Evolutionary conservation across 2,888 invertebrate genomes (phyloP), one percentile per base, ranked within the genome.

Genomic region (Phania funesta): DNA sequence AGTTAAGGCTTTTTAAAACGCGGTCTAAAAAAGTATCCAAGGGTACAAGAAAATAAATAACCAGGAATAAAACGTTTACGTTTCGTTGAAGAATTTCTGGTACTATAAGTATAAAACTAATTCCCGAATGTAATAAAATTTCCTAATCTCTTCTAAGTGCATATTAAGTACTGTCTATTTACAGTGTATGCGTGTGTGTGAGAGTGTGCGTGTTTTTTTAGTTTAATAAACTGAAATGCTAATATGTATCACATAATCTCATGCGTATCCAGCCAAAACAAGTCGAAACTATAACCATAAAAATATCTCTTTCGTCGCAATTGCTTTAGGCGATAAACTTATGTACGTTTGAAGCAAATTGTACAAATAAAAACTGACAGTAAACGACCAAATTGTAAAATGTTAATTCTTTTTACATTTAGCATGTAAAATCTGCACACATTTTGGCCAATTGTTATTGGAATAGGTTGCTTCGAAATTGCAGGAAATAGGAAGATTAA

Each of bases 221-320:
- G 60, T 38, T 64, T 70, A 82, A 78, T 82, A 75, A 82, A 82
- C 74, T 32, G 52, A 75, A 78, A 82, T 78, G 77, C 18, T 74
- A 82, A 82, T 82, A 74, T 75, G n/a, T 78, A 81, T 77, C 71
- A 65, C 75, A 64, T 74, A 65, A 46, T 68, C 50, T 60, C 77
- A 81, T 77, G 77, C 81, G 76, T 67, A 76, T 71, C 73, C 46
- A 38, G 73, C n/a, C 58, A 35, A 60, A 68, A 68, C 75, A 75
- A 80, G 74, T 48, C 22, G 18, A 73, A 79, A 60, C 48, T 56
- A 67, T 73, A 73, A 81, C 62, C 74, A 82, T 82, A 75, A 82
- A 78, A 82, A 75, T 81, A 58, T 38, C 70, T 65, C 50, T 70
- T 54, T 32, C 22, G 20, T 29, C 41, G 24, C 50, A 68, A 81